Conservation (phyloP, 2,113 vertebrate species). For the Oryzias melastigma region DNA sequence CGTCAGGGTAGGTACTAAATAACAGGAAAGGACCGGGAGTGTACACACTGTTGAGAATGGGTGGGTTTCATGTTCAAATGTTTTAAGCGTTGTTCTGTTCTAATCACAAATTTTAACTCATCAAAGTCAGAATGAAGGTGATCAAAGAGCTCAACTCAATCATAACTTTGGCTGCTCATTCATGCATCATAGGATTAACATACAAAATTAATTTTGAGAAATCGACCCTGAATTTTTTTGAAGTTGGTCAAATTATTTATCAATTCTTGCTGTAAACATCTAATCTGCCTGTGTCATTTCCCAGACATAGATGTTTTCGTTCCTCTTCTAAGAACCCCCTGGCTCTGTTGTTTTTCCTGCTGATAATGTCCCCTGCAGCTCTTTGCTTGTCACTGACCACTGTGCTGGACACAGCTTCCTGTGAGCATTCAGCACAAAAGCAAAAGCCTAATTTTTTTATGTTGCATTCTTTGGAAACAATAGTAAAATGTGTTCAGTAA, state of each 20-base stretch:
- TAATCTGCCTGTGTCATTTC: slow-evolving; percentile 51
- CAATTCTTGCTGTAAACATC: slow-evolving; percentile 6
- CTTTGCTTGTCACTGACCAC: slow-evolving; percentile 55
- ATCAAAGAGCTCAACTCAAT: background rate
- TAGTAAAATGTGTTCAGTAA: too few relatives aligned
- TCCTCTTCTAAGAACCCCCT: slow-evolving; percentile 57
- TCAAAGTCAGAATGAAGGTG: background rate
- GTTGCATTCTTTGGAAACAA: too few relatives aligned
- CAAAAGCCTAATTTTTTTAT: slow-evolving; percentile 1
- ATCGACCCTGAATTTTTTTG: background rate
- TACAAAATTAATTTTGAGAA: background rate
- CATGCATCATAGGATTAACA: background rate
- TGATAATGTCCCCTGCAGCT: slow-evolving; percentile 63
- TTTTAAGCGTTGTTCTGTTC: slow-evolving; percentile 24
- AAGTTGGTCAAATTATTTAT: slow-evolving; percentile 8
- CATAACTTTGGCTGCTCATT: background rate
- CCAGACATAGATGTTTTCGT: slow-evolving; percentile 71
- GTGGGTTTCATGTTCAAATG: slow-evolving; percentile 67
- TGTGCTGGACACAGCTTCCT: slow-evolving; percentile 36
- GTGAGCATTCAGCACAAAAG: slow-evolving; percentile 17
- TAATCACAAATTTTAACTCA: background rate
- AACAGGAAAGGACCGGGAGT: slow-evolving; percentile 78
- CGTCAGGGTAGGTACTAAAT: slow-evolving; percentile 81
- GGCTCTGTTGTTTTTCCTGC: slow-evolving; percentile 75
- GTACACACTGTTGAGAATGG: slow-evolving; percentile 72